Base-by-base conservation (phyloP, 2,113 vertebrate species). In the Orcinus orca region DNA sequence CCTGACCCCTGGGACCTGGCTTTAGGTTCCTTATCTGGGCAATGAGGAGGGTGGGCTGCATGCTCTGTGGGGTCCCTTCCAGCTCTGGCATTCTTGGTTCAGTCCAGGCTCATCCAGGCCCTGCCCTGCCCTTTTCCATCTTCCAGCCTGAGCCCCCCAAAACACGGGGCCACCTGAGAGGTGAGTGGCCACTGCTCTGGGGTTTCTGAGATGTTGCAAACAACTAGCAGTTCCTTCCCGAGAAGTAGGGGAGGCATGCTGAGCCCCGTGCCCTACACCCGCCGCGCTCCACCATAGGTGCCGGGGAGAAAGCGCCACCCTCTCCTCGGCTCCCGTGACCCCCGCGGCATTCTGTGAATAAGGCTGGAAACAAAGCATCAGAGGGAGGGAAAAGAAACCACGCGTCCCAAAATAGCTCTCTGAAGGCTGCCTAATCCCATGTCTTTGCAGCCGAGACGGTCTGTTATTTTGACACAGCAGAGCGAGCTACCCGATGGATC, bases 291-390 rank as follows among this genome's bases (percentile, higher is more conserved):
- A 15, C 55, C 6, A 3, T 1, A n/a, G 53, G 31, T 2, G 1
- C 2, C 9, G 0, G 9, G 41, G 47, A 36, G 29, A 44, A 38
- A 31, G 25, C 5, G 0, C 10, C 36, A 3, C 81, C 23, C 70
- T 36, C 44, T 85, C 90, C 63, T n/a, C 5, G 7, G 3, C 83
- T 65, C 74, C 60, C 55, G 41, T 91, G 94, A 95, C 95, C 88
- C 77, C 68, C 44, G 10, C 36, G 73, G 82, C 80, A 89, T 95
- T 96, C 96, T 97, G 47, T 97, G 96, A 98, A 96, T 95, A 96
- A 93, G 23, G 47, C 38, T 92, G 93, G 94, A 98, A 97, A 73
- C 74, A 91, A 97, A 96, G 77, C 88, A 93, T 62, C 76, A 67
- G 76, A 82, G 58, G 83, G 96, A 93, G 81, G 93, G 95, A 97